Evolutionary conservation across 2,113 vertebrate species (phyloP), one percentile per base, ranked within the genome.

Genomic region (Delphinus delphis): DNA sequence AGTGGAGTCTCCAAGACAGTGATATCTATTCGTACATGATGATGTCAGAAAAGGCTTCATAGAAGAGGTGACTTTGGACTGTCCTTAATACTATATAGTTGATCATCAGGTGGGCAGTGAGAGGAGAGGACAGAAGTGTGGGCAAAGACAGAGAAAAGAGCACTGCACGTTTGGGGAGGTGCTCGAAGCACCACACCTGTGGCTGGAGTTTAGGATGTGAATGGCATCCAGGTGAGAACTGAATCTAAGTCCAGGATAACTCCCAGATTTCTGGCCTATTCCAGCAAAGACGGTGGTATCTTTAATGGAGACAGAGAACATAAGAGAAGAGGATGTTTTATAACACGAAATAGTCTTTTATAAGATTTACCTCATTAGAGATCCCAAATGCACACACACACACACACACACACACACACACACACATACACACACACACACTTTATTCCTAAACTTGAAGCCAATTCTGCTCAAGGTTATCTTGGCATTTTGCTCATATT

Each of bases 91-190:
- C 36, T 25, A 53, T 1, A 7, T 3, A 53, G 74, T 55, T 28
- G 77, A 77, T 8, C 14, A 50, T 3, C 5, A 21, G 55, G 77
- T n/a, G 5, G 38, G 17, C 5, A 65, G 50, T 33, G 18, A 41
- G 7, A 36, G 23, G 3, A 44, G 2, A 60, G 81, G 23, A 63
- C 5, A 67, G 26, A 33, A 11, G 2, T 2, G 5, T 15, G 74
- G 26, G 36, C 23, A 53, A 55, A 36, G 74, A 38, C 38, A 62
- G 68, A 62, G 68, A 17, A 21, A n/a, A 5, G 41, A 84, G 31
- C 10, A 5, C 1, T 4, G 14, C 0, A 1, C 0, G 0, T 33
- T 10, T 33, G 44, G 36, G 36, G 18, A 67, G 18, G n/a, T 5
- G 5, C 13, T 23, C 4, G 58, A 10, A 8, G 4, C 2, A 8